Evolutionary conservation across 2,888 invertebrate genomes (phyloP), one percentile per base, ranked within the genome.

Genomic region (Lumbricus terrestris): DNA sequence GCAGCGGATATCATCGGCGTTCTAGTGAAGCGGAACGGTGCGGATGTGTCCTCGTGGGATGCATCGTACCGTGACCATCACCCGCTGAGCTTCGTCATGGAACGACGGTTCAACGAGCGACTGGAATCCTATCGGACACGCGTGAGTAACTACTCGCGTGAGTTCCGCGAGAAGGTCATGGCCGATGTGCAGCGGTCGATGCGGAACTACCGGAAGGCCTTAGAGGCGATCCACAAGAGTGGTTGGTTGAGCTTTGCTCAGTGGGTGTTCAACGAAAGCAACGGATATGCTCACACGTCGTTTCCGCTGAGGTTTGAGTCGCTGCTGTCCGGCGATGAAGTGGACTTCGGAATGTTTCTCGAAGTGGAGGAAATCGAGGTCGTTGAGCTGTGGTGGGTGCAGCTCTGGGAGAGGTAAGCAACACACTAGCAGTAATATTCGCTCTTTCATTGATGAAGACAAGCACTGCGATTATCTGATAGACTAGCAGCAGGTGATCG

Each of bases 191-290:
- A 85, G 69, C 90, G 91, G 34, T 82, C 90, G 33, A 33, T 92
- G 33, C 47, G 37, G 23, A 90, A 89, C 37, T 94, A 94, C 90
- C 91, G 92, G 35, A 90, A 93, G 13, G 94, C 93, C 90, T 91
- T 94, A 40, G 92, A 92, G 85, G 92, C 93, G 34, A 92, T 94
- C 15, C 92, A 92, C 15, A 91, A 92, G 20, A 94, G 93, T 89
- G 92, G 92, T 34, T 94, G 94, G 94, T 91, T 94, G 85, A 92
- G 93, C 35, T 94, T 94, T 88, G 93, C 94, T 0, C 91, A 90
- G 88, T 89, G 89, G 88, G 37, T 92, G 34, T 92, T 91, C 88
- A 92, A 92, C 89, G 85, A 89, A 35, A 91, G 90, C 35, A 54
- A 54, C 29, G 91, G 89, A 33, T 47, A 88, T 35, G 34, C 33